phyloP scores from a whole-genome alignment of 2,113 vertebrate species.

The Urocynchramus pylzowi region DNA sequence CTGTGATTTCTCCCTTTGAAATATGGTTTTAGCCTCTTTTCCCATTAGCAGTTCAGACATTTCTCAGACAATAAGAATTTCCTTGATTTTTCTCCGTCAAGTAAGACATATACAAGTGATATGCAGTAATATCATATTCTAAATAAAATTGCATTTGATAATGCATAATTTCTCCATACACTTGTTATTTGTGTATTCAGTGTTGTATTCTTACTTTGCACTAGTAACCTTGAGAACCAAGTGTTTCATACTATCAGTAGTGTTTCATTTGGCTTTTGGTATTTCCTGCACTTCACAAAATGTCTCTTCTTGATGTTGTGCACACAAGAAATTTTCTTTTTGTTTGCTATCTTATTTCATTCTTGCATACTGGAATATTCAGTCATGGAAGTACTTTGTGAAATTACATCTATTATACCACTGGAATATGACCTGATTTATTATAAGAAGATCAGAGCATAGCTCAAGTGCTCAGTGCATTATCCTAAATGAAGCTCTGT shows the following conservation, averaged over 20 bases:
- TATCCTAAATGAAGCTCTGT: constrained; percentile 27
- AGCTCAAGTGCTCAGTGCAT: neutral
- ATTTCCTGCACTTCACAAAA: neutral
- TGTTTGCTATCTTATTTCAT: neutral
- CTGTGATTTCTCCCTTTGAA: neutral
- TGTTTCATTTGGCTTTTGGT: neutral
- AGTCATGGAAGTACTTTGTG: neutral
- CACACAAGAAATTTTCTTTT: neutral
- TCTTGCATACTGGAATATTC: neutral
- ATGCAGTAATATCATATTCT: neutral
- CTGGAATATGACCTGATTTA: constrained; percentile 5
- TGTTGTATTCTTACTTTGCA: neutral
- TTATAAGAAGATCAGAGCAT: neutral
- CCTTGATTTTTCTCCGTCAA: neutral
- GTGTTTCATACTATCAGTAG: neutral
- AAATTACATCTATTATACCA: neutral
- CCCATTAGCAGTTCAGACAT: neutral
- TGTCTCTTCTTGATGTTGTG: neutral
- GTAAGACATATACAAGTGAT: neutral
- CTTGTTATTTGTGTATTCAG: neutral
- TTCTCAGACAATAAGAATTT: neutral
- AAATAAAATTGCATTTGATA: neutral
- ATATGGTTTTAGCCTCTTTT: neutral
- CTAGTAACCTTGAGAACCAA: neutral
- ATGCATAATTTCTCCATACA: neutral